Evolutionary conservation across 1,140 invertebrate genomes (phyloP).

Genomic region (Aphelinus certus): DNA sequence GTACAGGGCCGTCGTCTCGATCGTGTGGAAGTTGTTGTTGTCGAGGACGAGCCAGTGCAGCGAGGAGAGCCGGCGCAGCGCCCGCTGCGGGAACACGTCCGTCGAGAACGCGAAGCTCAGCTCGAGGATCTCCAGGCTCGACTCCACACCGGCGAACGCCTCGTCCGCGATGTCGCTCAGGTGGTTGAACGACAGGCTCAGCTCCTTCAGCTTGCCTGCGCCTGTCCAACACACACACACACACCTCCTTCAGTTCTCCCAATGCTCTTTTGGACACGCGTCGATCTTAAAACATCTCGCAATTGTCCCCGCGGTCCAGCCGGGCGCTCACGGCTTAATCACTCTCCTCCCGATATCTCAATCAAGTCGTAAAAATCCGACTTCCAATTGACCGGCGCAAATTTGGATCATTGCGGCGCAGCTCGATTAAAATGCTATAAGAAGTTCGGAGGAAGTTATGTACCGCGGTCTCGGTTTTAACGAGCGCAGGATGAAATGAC

Average conservation of each 20-base stretch:
- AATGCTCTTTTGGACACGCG: too few species aligned
- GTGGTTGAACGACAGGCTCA: conserved; percentile 90
- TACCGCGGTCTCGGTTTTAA: too few species aligned
- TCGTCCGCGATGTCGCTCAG: conserved; percentile 79
- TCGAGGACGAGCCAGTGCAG: conserved; percentile 87
- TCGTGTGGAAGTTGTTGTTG: conserved; percentile 83
- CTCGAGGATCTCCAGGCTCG: conserved; percentile 83
- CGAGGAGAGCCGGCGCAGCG: conserved; percentile 75
- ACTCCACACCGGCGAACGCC: conserved; percentile 78
- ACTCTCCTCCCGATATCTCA: too few species aligned
- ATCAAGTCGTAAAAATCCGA: too few species aligned
- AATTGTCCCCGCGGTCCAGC: too few species aligned
- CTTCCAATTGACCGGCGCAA: neutral
- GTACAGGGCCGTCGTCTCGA: conserved; percentile 71
- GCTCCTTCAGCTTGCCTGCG: conserved; percentile 78
- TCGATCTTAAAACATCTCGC: too few species aligned
- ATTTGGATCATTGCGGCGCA: neutral
- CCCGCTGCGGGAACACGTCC: conserved; percentile 79
- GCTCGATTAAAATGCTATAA: too few species aligned
- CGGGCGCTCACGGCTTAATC: too few species aligned
- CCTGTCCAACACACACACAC: conserved; percentile 46
- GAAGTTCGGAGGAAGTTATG: too few species aligned
- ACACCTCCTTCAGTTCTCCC: too few species aligned
- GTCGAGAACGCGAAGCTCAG: conserved; percentile 85
- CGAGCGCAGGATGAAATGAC: too few species aligned